Conservation (phyloP, 2,113 vertebrate genomes). For the Bufo gargarizans region DNA sequence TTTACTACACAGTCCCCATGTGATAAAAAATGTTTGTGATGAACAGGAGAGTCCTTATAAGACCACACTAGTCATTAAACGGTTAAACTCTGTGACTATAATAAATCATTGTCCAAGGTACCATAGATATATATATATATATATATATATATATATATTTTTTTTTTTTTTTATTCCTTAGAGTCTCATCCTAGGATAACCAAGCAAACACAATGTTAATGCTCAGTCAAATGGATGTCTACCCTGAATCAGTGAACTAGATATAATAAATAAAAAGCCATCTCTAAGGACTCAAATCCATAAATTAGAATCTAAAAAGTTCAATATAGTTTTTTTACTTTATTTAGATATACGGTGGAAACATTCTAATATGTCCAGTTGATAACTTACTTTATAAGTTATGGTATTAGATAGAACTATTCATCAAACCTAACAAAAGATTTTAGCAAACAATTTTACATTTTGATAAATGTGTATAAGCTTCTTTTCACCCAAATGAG, state of each 20-base stretch:
- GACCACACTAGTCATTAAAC: too few relatives aligned
- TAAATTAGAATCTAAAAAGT: slow-evolving; percentile 23
- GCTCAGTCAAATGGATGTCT: slow-evolving; percentile 1
- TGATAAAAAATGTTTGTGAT: too few relatives aligned
- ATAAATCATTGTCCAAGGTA: neutral
- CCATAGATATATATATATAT: neutral
- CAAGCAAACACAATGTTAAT: neutral
- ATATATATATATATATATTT: neutral
- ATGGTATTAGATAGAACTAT: neutral
- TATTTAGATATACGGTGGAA: neutral
- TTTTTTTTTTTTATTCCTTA: neutral
- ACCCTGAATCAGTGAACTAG: neutral
- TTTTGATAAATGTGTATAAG: neutral
- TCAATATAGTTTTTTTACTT: neutral
- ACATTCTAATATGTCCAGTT: slow-evolving; percentile 1
- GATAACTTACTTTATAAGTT: slow-evolving; percentile 1
- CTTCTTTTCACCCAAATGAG: neutral
- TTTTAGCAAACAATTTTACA: neutral
- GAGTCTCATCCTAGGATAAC: slow-evolving; percentile 12
- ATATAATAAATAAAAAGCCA: slow-evolving; percentile 35
- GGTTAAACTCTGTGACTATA: too few relatives aligned
- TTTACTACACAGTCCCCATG: too few relatives aligned
- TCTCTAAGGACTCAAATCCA: slow-evolving; percentile 4
- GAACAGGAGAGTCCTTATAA: too few relatives aligned
- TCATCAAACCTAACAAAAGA: neutral